These are phyloP conservation scores for Branchinecta lynchi DNA, from an alignment of 1,140 invertebrate species.

Conservation along the genomic window DNA sequence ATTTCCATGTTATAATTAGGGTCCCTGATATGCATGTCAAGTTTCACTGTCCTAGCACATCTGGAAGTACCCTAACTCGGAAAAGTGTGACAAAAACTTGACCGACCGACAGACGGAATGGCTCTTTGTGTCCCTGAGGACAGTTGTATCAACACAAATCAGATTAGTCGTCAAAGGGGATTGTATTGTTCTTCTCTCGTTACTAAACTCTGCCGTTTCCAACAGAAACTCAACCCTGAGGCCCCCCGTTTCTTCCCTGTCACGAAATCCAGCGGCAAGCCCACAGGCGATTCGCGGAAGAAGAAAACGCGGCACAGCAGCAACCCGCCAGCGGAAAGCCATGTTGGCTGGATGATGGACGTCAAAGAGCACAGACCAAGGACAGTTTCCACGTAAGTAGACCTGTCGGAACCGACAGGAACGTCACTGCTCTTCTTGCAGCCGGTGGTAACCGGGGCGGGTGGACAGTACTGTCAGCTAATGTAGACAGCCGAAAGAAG, in stretches of 20 bases:
- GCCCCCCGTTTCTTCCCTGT: conserved; percentile 79
- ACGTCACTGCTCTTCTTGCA: conserved; percentile 14
- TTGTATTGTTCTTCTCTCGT: too few relatives aligned
- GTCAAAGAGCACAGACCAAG: conserved; percentile 58
- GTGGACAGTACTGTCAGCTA: conserved; percentile 12
- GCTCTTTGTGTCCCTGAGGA: too few relatives aligned
- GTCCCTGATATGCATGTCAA: too few relatives aligned
- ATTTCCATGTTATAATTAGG: too few relatives aligned
- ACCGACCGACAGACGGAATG: too few relatives aligned
- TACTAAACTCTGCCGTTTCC: too few relatives aligned
- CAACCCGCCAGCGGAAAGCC: conserved; percentile 51
- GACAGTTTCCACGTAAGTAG: conserved; percentile 39
- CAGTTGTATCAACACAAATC: too few relatives aligned
- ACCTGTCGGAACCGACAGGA: not conserved
- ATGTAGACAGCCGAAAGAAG: conserved; percentile 16
- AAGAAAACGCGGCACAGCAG: conserved; percentile 78
- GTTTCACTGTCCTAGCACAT: too few relatives aligned
- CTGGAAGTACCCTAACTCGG: too few relatives aligned
- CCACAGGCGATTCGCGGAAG: conserved; percentile 48
- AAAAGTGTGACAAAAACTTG: too few relatives aligned
- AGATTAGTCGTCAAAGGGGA: too few relatives aligned
- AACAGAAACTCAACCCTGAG: conserved; percentile 21
- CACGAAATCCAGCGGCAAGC: conserved; percentile 52
- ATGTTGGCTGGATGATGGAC: conserved; percentile 95
- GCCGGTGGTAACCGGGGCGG: conserved; percentile 26